phyloP scores from a whole-genome alignment of 2,113 vertebrate genomes.

The Elachura formosa region DNA sequence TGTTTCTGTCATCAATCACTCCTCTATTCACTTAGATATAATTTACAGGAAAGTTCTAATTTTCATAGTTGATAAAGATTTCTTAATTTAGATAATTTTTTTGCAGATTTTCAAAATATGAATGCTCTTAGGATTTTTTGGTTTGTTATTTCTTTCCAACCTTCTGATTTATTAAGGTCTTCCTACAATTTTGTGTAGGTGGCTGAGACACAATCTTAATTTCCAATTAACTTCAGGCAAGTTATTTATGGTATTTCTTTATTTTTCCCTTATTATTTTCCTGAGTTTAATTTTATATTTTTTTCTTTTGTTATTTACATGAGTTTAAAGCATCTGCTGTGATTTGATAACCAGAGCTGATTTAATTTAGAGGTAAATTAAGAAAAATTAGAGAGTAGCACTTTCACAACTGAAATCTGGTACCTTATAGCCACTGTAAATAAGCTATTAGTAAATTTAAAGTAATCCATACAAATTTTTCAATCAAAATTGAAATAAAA shows the following conservation, averaged over 20 bases:
- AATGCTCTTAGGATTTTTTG: neutral
- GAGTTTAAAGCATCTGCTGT: neutral
- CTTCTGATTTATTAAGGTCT: neutral
- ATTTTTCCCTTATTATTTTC: neutral
- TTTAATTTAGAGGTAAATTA: neutral
- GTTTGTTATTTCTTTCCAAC: neutral
- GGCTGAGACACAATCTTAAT: neutral
- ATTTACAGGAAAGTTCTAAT: neutral
- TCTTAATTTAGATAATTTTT: slow-evolving; percentile 7
- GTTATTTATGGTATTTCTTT: neutral
- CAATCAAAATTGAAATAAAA: neutral
- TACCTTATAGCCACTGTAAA: neutral
- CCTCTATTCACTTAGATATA: neutral
- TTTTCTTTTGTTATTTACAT: neutral
- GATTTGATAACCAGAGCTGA: neutral
- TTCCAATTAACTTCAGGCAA: neutral
- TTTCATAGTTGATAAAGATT: neutral
- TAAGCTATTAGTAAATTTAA: neutral
- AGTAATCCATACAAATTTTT: neutral
- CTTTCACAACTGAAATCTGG: neutral
- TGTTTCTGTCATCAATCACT: neutral
- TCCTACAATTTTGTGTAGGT: neutral
- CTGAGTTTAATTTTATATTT: neutral
- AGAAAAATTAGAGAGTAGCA: neutral
- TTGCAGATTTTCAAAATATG: neutral